phyloP scores from a whole-genome alignment of 2,113 vertebrate genomes.

The Hippocampus barbouri region DNA sequence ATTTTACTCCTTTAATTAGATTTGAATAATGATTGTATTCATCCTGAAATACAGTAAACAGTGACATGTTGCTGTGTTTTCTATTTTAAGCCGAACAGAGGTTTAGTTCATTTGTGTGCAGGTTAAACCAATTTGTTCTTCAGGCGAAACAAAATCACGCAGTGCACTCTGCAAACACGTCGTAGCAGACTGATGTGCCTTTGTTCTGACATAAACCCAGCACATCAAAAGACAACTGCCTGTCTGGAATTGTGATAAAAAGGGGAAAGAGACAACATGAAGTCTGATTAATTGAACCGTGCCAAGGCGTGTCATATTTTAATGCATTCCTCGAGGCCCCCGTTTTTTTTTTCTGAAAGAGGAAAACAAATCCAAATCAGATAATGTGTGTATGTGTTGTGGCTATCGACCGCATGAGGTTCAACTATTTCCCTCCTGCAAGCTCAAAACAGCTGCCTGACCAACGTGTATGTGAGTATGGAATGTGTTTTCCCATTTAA shows the following conservation, averaged over 20 bases:
- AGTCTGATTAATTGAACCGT: conserved; percentile 60
- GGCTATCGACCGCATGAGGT: conserved; percentile 64
- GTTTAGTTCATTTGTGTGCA: conserved; percentile 34
- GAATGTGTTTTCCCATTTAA: conserved; percentile 9
- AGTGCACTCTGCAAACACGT: conserved; percentile 33
- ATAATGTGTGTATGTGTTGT: conserved; percentile 71
- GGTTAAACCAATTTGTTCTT: conserved; percentile 43
- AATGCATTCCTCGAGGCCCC: conserved; percentile 57
- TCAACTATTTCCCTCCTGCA: conserved; percentile 65
- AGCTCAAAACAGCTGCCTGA: conserved; percentile 43
- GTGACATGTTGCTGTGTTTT: conserved; percentile 19
- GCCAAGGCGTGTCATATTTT: conserved; percentile 46
- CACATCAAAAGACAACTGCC: conserved; percentile 32
- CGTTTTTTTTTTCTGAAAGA: conserved; percentile 34
- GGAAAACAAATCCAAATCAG: conserved; percentile 60
- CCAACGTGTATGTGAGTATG: conserved; percentile 3
- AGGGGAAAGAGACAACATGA: conserved; percentile 41
- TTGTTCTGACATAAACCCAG: conserved; percentile 33
- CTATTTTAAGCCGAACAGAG: conserved; percentile 36
- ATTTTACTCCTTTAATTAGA: neutral
- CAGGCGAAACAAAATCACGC: conserved; percentile 31
- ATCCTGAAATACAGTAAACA: conserved; percentile 5
- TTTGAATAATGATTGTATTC: neutral
- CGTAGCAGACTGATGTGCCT: conserved; percentile 33
- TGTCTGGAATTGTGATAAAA: conserved; percentile 35